Base-by-base conservation (phyloP, 1,140 invertebrate species). In the Drosophila sturtevanti region DNA sequence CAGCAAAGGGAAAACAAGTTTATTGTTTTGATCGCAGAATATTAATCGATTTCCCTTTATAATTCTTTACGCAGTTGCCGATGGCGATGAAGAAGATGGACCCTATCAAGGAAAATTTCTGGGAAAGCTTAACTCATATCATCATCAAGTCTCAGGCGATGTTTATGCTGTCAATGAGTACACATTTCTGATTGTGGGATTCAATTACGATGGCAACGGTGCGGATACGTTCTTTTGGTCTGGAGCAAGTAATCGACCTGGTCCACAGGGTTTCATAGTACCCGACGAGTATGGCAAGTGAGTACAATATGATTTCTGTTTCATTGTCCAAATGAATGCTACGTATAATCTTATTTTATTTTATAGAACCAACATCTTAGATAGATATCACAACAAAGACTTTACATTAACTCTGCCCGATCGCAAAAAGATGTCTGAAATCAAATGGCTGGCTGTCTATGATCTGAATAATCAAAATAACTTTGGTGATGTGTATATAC, bases 191-290 rank as follows among this genome's bases (percentile, higher is more conserved):
- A 92, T 98, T 44, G 95, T 95, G 12, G 94, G 95, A 34, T 98
- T 98, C 80, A 97, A 95, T 90, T 98, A 98, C 79, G 97, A 98
- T 93, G 98, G 98, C 16, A 96, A 97, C 59, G 97, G 97, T 7
- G 95, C 95, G 22, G 97, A 98, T 89, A 96, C 97, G 4, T 98
- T 97, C 92, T 98, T 98, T 91, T 98, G 97, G 97, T 96, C 97
- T 4, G 98, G 97, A 35, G 94, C 96, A n/a, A 94, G 96, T 0
- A 97, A 96, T 80, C 92, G 96, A 24, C 97, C 97, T 0, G 97
- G 97, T 4, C 96, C 97, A 0, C 96, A 98, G 89, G 97, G 97
- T 4, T 98, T 98, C 84, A 97, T 98, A 66, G 95, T 98, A 3
- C 96, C 97, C 5, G 96, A 98, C 84, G 96, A 98, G 91, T 94